phyloP scores from a whole-genome alignment of 2,888 invertebrate genomes.

The Leucoma salicis region DNA sequence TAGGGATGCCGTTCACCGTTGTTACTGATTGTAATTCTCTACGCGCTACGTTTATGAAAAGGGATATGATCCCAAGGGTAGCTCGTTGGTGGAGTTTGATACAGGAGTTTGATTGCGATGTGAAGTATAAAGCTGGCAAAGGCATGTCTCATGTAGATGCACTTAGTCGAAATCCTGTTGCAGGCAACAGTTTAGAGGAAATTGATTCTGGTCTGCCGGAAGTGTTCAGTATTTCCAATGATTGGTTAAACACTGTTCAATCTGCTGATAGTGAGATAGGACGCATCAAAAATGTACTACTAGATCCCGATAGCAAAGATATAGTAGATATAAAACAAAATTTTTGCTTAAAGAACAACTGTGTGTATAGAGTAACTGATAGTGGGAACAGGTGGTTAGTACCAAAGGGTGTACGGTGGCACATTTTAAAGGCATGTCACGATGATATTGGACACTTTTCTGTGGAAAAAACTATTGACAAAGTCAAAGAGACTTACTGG shows the following conservation, averaged over 20 bases:
- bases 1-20: slow-evolving; percentile 8
- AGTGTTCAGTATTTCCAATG: not conserved
- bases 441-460: slow-evolving; percentile 36
- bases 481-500: slow-evolving; percentile 5
- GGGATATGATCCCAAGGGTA: slow-evolving; percentile 1
- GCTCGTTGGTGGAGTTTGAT: slow-evolving; percentile 7
- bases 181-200: too few species aligned
- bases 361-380: slow-evolving; percentile 11
- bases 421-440: slow-evolving; percentile 45
- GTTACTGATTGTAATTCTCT: slow-evolving; percentile 12
- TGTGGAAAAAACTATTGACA: slow-evolving; percentile 5
- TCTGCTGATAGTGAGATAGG: slow-evolving; percentile 3
- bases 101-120: slow-evolving; percentile 1
- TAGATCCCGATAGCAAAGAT: not conserved
- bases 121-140: slow-evolving; percentile 21
- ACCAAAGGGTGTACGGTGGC: slow-evolving; percentile 26
- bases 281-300: slow-evolving; percentile 4
- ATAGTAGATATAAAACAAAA: slow-evolving; percentile 7
- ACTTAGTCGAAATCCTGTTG: slow-evolving; percentile 29
- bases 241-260: slow-evolving; percentile 12
- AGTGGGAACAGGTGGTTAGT: too few species aligned
- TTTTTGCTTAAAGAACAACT: slow-evolving; percentile 11
- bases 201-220: too few species aligned
- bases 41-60: not conserved
- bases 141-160: slow-evolving; percentile 42